Percentiles rank a stretch among this genome's conserved stretches.
Evolutionary conservation across 2,113 vertebrate genomes (phyloP).

Genomic region (Crotalus horridus): DNA sequence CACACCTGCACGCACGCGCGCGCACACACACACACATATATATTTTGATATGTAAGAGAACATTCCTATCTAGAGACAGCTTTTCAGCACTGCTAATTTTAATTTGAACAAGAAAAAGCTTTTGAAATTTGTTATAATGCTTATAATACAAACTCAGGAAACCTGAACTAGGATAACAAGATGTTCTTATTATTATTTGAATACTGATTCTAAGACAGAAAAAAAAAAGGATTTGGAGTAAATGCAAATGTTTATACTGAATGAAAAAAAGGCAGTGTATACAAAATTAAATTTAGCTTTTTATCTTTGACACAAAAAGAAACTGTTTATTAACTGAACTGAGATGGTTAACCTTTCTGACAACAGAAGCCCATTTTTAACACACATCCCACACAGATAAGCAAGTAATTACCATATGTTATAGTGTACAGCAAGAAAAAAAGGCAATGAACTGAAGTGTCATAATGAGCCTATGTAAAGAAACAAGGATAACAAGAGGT

Average conservation of each 20-base stretch:
- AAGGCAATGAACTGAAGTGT: neutral
- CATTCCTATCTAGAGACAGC: neutral
- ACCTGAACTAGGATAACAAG: neutral
- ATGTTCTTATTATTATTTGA: neutral
- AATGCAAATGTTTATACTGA: neutral
- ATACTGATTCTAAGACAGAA: neutral
- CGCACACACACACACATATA: neutral
- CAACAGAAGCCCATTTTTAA: neutral
- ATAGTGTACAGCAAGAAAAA: neutral
- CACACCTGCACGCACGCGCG: neutral
- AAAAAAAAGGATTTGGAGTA: neutral
- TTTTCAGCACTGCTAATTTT: neutral
- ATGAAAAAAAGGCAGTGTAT: neutral
- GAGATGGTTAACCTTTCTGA: neutral
- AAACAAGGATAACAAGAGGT: neutral
- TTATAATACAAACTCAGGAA: neutral
- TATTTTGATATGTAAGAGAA: neutral
- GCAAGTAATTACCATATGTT: neutral
- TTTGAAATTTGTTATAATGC: neutral
- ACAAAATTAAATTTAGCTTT: neutral
- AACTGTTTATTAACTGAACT: neutral
- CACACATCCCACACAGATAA: neutral
- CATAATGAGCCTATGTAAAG: neutral
- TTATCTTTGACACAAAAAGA: neutral
- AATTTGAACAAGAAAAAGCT: neutral